These are phyloP conservation scores for Corynorhinus townsendii DNA, from an alignment of 2,113 vertebrate species.

Conservation along the genomic window DNA sequence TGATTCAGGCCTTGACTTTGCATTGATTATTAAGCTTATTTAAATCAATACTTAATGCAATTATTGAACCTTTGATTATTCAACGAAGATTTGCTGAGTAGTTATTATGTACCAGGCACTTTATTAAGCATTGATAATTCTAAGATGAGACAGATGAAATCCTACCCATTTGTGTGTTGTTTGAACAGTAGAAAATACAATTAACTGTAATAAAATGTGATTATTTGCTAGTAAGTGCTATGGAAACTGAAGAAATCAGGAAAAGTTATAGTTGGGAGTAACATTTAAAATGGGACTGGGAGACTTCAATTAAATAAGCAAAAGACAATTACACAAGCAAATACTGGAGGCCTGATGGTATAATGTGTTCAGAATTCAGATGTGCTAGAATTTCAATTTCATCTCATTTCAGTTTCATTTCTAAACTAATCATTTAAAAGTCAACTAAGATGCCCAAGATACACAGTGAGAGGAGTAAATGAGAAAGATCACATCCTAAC, in stretches of 20 bases:
- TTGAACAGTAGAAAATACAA: not conserved
- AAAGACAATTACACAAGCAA: not conserved
- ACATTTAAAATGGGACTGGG: not conserved
- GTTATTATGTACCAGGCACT: not conserved
- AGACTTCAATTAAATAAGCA: not conserved
- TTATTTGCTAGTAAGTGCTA: not conserved
- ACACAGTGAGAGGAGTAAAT: not conserved
- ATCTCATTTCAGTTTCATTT: not conserved
- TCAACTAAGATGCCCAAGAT: not conserved
- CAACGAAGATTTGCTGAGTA: not conserved
- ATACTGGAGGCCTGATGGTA: accelerated
- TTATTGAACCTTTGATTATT: not conserved
- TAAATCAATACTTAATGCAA: not conserved
- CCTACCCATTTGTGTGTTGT: not conserved
- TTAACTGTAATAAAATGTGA: not conserved
- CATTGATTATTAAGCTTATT: not conserved
- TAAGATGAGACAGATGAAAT: not conserved
- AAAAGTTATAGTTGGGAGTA: not conserved
- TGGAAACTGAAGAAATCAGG: not conserved
- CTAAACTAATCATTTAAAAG: not conserved
- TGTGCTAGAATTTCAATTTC: not conserved
- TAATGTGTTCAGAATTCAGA: not conserved
- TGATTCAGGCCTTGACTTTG: not conserved
- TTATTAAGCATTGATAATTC: not conserved
- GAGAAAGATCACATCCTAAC: not conserved